phyloP scores from a whole-genome alignment of 2,888 invertebrate species.

The Salpingus planirostris region DNA sequence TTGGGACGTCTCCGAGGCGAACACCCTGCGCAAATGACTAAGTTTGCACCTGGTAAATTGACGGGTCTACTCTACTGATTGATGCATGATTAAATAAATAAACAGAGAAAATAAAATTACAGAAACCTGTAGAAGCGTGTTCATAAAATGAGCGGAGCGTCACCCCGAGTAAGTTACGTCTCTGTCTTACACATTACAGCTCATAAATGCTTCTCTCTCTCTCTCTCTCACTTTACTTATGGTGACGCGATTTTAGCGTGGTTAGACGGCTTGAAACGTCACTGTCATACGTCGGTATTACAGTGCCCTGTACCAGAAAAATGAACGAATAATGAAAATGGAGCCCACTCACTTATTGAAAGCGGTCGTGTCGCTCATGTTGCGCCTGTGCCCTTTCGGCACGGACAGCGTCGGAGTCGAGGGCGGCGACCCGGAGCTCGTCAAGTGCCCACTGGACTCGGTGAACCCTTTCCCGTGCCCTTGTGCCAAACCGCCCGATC shows the following conservation, averaged over 20 bases:
- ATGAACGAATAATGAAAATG: not conserved
- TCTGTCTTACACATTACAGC: too few species aligned
- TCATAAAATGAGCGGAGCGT: too few species aligned
- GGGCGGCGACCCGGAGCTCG: conserved; percentile 33
- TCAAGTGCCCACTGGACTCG: conserved; percentile 34
- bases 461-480: conserved; percentile 26
- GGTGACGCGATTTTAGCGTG: too few species aligned
- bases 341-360: conserved; percentile 58
- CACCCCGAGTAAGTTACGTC: too few species aligned
- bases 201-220: too few species aligned
- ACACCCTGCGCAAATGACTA: conserved; percentile 47
- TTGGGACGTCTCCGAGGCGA: conserved; percentile 64
- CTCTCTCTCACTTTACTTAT: too few species aligned
- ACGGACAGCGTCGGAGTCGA: conserved; percentile 35
- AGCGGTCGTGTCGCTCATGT: conserved; percentile 77
- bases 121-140: too few species aligned
- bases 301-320: too few species aligned
- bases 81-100: not conserved
- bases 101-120: not conserved
- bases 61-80: too few species aligned
- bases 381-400: conserved; percentile 59
- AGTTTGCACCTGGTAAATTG: too few species aligned
- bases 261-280: too few species aligned
- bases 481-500: conserved; percentile 14
- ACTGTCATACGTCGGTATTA: too few species aligned